Evolutionary conservation across 2,113 vertebrate species (phyloP).

Genomic region (Cebidichthys violaceus): DNA sequence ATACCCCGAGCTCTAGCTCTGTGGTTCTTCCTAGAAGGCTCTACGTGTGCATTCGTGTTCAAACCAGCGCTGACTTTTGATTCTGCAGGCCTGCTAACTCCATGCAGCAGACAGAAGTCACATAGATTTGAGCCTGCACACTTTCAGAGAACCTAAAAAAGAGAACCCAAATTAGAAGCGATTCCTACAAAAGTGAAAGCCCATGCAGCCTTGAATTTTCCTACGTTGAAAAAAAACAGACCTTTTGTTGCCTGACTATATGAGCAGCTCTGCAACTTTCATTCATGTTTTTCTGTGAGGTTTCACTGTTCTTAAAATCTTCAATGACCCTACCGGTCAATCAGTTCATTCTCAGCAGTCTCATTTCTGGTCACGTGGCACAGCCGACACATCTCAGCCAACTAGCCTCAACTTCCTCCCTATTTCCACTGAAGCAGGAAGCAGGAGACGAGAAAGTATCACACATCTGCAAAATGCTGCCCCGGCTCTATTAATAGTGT

Average conservation of each 20-base stretch:
- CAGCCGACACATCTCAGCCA: slow-evolving; percentile 59
- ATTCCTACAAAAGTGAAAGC: not conserved
- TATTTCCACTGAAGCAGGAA: slow-evolving; percentile 83
- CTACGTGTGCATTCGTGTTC: not conserved
- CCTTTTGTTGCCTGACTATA: not conserved
- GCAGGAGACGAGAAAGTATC: slow-evolving; percentile 77
- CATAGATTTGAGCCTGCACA: slow-evolving; percentile 29
- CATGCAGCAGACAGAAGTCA: slow-evolving; percentile 25
- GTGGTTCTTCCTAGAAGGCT: slow-evolving; percentile 87
- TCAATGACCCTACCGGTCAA: slow-evolving; percentile 52
- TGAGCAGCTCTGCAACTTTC: slow-evolving; percentile 30
- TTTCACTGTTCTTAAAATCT: slow-evolving; percentile 65
- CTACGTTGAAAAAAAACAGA: not conserved
- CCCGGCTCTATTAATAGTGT: slow-evolving; percentile 76
- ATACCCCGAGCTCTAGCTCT: slow-evolving; percentile 66
- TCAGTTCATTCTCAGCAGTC: slow-evolving; percentile 56
- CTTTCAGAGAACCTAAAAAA: not conserved
- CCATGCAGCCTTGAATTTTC: not conserved
- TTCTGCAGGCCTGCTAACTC: slow-evolving; percentile 47
- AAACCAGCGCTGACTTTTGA: slow-evolving; percentile 33
- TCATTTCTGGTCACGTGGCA: slow-evolving; percentile 73
- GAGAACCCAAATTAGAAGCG: not conserved
- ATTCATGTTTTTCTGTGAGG: slow-evolving; percentile 73
- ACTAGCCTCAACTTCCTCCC: slow-evolving; percentile 78
- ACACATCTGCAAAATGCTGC: slow-evolving; percentile 72